phyloP scores from a whole-genome alignment of 2,113 vertebrate genomes.

The Amia ocellicauda region DNA sequence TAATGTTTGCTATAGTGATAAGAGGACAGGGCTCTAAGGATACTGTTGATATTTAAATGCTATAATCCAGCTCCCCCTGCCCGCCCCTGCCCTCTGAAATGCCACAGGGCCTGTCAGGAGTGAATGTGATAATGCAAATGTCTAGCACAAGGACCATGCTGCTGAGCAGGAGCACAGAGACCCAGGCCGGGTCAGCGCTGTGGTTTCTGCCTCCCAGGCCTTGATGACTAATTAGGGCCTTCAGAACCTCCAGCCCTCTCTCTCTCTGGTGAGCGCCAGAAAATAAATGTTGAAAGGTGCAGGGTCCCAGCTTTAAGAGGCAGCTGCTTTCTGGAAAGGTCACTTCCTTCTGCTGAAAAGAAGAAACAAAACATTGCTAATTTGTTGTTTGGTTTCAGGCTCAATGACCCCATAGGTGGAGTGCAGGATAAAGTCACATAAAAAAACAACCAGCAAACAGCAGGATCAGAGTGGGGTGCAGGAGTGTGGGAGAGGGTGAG shows the following conservation, averaged over 20 bases:
- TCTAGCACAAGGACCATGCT: not conserved
- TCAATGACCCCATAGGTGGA: no score
- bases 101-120: slow-evolving; percentile 21
- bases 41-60: slow-evolving; percentile 20
- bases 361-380: not conserved
- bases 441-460: no score
- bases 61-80: slow-evolving; percentile 8
- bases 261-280: not conserved
- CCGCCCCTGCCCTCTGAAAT: slow-evolving; percentile 21
- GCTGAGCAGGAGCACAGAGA: no score
- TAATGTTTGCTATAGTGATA: slow-evolving; percentile 14
- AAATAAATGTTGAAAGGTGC: not conserved
- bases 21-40: slow-evolving; percentile 16
- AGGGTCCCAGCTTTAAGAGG: no score
- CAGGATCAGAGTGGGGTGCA: no score
- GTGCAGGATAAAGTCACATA: no score
- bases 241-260: not conserved
- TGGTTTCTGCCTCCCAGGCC: no score
- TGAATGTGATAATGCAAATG: slow-evolving; percentile 2
- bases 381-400: no score
- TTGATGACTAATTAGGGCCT: not conserved
- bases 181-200: not conserved
- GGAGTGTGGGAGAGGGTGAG: no score
- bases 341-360: not conserved
- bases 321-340: not conserved